These are phyloP conservation scores for Gallirallus australis DNA, from an alignment of 2,797 vertebrate genomes.

Conservation along the genomic window DNA sequence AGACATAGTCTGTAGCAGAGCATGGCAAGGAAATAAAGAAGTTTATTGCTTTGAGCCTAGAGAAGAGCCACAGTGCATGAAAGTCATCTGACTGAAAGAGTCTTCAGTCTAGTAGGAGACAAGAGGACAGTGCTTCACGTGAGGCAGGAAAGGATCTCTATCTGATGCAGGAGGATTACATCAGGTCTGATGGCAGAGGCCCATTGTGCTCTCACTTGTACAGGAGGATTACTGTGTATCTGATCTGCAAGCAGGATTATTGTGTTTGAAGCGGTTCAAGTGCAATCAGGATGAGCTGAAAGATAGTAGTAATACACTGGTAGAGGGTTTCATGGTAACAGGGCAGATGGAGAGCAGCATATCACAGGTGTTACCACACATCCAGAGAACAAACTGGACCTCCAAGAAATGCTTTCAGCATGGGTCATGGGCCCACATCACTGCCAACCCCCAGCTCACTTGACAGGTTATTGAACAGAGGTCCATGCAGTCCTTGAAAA, in stretches of 20 bases:
- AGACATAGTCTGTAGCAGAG: fast-evolving
- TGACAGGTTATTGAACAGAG: neutral
- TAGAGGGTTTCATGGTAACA: neutral
- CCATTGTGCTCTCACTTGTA: slow-evolving; percentile 54
- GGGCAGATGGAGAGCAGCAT: neutral
- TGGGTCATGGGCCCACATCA: neutral
- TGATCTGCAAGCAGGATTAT: slow-evolving; percentile 68
- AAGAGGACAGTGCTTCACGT: slow-evolving; percentile 10
- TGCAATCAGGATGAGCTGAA: neutral
- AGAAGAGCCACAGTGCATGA: neutral
- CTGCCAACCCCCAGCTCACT: neutral
- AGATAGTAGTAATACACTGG: neutral
- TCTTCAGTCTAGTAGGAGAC: neutral
- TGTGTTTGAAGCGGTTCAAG: slow-evolving; percentile 14
- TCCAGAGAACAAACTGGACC: fast-evolving
- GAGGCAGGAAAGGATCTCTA: neutral
- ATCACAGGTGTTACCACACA: neutral
- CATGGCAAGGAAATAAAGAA: neutral
- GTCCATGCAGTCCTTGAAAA: neutral
- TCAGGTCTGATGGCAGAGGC: slow-evolving; percentile 53
- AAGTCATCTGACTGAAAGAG: neutral
- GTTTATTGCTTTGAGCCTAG: neutral
- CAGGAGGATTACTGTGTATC: slow-evolving; percentile 67
- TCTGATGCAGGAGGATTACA: slow-evolving; percentile 59
- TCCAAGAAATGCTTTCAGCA: neutral